These are phyloP conservation scores for Cryptocephalus primarius DNA, from an alignment of 2,888 invertebrate species.

Conservation along the genomic window DNA sequence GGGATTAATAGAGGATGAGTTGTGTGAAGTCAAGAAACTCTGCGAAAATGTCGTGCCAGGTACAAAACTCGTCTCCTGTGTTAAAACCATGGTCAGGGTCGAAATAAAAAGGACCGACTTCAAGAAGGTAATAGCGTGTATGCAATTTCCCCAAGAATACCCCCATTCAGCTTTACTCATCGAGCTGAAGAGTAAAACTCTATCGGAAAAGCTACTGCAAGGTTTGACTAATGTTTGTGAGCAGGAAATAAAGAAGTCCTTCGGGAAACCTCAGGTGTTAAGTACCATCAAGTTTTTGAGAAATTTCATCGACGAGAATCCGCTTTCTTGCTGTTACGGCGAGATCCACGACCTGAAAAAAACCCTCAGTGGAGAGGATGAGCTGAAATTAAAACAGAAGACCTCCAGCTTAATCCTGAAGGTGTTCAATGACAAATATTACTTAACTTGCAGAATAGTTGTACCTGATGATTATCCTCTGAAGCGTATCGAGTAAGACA, in stretches of 20 bases:
- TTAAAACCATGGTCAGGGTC: conserved; percentile 51
- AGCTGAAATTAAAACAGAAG: conserved; percentile 57
- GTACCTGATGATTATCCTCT: conserved; percentile 57
- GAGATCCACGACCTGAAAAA: conserved; percentile 53
- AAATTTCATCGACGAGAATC: conserved; percentile 57
- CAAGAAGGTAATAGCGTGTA: conserved; percentile 51
- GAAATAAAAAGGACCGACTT: conserved; percentile 54
- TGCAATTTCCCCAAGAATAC: conserved; percentile 56
- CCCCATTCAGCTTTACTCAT: conserved; percentile 48
- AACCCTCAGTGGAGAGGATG: conserved; percentile 40
- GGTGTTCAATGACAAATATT: conserved; percentile 48
- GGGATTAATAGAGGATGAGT: conserved; percentile 56
- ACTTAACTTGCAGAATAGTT: conserved; percentile 44
- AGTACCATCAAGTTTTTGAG: conserved; percentile 48
- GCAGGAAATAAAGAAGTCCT: conserved; percentile 44
- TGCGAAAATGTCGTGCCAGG: conserved; percentile 50
- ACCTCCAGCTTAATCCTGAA: conserved; percentile 47
- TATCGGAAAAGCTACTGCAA: conserved; percentile 51
- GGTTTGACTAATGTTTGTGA: conserved; percentile 52
- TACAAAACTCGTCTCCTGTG: conserved; percentile 55
- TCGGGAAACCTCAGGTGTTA: conserved; percentile 52
- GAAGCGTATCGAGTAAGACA: conserved; percentile 39
- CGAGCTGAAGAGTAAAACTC: conserved; percentile 59
- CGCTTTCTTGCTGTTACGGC: conserved; percentile 59
- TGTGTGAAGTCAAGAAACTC: conserved; percentile 50